These are phyloP conservation scores for Rhabdomys pumilio DNA, from an alignment of 2,797 vertebrate genomes.

Conservation along the genomic window DNA sequence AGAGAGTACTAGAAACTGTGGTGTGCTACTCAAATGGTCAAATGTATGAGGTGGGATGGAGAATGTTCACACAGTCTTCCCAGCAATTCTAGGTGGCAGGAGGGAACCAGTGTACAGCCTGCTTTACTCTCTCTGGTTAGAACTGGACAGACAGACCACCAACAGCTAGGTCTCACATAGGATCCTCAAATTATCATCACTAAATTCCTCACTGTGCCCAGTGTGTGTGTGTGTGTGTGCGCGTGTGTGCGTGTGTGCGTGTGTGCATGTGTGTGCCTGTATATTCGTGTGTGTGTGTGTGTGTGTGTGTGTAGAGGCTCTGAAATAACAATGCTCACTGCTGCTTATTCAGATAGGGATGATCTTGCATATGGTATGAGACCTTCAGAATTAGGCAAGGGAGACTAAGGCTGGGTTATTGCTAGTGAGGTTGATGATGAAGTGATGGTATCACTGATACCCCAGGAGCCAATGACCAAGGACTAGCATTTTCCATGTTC, in stretches of 20 bases:
- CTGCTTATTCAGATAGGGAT: too few species aligned
- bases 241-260: too few species aligned
- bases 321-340: too few species aligned
- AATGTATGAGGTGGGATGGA: accelerated
- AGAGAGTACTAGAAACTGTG: accelerated
- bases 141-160: accelerated
- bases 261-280: too few species aligned
- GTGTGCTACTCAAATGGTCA: accelerated
- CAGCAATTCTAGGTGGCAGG: accelerated
- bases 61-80: accelerated
- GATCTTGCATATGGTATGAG: accelerated
- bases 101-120: background rate
- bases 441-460: accelerated
- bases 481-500: background rate
- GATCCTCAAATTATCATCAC: background rate
- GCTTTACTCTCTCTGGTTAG: background rate
- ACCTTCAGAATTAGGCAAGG: background rate
- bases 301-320: background rate
- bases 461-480: accelerated
- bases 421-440: accelerated
- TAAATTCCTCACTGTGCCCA: background rate
- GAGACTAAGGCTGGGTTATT: accelerated
- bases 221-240: background rate
- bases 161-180: background rate
- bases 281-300: too few species aligned